Evolutionary conservation across 1,140 invertebrate species (phyloP).

Genomic region (Drosophila paulistorum): DNA sequence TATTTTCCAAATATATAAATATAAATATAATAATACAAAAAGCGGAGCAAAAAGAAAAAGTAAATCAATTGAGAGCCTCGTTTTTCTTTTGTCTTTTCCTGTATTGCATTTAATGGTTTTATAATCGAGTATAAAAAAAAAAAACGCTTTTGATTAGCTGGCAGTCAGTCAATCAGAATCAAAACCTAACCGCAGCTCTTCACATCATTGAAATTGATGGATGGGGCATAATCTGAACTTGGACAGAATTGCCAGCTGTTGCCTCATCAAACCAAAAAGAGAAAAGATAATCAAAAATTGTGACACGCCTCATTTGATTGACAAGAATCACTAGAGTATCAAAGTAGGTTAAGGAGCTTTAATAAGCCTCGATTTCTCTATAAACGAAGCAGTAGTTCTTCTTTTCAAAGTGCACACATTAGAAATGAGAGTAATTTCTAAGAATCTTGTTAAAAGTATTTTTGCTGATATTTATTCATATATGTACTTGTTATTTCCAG

Average conservation of each 20-base stretch:
- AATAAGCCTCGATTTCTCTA: no score
- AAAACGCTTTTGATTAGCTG: constrained; percentile 67
- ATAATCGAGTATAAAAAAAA: constrained; percentile 63
- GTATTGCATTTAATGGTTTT: constrained; percentile 54
- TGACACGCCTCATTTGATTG: constrained; percentile 27
- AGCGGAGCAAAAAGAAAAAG: constrained; percentile 16
- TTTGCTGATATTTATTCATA: no score
- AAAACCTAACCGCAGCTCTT: constrained; percentile 6
- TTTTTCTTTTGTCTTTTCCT: not conserved
- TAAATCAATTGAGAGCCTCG: constrained; percentile 15
- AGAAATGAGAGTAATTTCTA: no score
- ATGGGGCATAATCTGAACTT: constrained; percentile 51
- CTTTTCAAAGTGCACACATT: no score
- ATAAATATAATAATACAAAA: constrained; percentile 35
- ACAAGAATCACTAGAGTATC: constrained; percentile 8
- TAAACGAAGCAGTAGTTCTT: no score
- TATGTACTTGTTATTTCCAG: no score
- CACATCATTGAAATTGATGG: constrained; percentile 52
- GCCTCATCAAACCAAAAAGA: not conserved
- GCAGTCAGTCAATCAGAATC: constrained; percentile 63
- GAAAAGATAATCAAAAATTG: constrained; percentile 6
- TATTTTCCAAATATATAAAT: constrained; percentile 54
- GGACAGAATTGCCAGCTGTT: constrained; percentile 47
- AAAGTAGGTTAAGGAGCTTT: not conserved
- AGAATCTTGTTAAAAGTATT: no score